Percentiles rank a stretch among this genome's conserved stretches.
Evolutionary conservation across 2,113 vertebrate species (phyloP).

Genomic region (Ibidorhyncha struthersii): DNA sequence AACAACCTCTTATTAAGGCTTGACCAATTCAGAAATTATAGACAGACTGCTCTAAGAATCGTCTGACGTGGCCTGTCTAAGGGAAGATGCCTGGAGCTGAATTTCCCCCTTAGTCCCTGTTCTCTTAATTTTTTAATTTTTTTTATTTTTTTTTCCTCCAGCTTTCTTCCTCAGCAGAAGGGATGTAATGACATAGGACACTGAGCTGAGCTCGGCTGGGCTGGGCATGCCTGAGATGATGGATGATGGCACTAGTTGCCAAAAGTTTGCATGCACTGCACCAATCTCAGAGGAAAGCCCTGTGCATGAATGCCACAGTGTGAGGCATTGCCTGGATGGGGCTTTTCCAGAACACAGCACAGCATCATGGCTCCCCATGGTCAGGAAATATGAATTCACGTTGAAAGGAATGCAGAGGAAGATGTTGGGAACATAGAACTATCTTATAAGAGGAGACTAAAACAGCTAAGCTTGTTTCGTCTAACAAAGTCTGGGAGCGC

Average conservation of each 20-base stretch:
- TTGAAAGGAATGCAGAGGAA: neutral
- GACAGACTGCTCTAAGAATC: neutral
- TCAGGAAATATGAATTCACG: neutral
- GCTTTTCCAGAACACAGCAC: neutral
- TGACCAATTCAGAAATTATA: conserved; percentile 2
- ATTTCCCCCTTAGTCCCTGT: neutral
- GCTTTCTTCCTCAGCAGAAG: neutral
- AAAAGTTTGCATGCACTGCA: neutral
- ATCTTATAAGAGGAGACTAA: neutral
- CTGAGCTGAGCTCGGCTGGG: neutral
- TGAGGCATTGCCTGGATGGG: neutral
- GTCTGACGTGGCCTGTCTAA: neutral
- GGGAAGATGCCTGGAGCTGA: neutral
- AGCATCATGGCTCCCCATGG: accelerated
- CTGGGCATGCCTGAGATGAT: neutral
- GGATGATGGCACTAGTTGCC: neutral
- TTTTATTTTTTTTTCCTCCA: neutral
- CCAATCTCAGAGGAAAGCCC: neutral
- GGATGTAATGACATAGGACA: neutral
- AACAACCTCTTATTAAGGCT: neutral
- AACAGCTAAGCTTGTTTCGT: neutral
- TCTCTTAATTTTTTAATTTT: neutral
- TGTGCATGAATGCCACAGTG: accelerated
- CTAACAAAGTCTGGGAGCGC: neutral
- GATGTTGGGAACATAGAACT: neutral